phyloP scores from a whole-genome alignment of 2,113 vertebrate species.

The Antennarius striatus region DNA sequence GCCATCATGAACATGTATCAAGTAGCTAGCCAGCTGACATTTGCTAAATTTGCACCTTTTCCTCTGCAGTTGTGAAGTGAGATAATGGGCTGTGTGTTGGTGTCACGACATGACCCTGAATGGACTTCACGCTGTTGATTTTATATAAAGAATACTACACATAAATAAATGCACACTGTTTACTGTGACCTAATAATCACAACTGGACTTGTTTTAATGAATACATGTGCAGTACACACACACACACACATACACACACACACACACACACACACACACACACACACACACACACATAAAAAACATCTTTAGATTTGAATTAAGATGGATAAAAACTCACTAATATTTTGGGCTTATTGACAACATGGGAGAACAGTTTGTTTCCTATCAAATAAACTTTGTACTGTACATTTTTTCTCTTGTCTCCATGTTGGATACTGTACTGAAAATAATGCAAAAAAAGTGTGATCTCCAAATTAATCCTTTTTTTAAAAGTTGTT shows the following conservation, averaged over 20 bases:
- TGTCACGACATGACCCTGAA: too few relatives aligned
- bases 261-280: too few relatives aligned
- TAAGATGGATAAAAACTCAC: background rate
- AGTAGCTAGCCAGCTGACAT: background rate
- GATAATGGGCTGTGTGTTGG: too few relatives aligned
- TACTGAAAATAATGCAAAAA: slow-evolving; percentile 21
- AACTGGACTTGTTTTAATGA: background rate
- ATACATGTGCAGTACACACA: too few relatives aligned
- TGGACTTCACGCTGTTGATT: background rate
- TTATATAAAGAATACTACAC: background rate
- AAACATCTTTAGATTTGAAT: slow-evolving; percentile 26
- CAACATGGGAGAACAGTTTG: background rate
- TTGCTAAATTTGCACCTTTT: slow-evolving; percentile 34
- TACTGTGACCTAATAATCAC: background rate
- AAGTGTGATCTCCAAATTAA: background rate
- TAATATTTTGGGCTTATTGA: too few relatives aligned
- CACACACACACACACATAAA: background rate
- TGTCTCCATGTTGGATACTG: slow-evolving; percentile 34
- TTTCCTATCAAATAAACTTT: slow-evolving; percentile 33
- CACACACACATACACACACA: too few relatives aligned
- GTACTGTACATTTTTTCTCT: slow-evolving; percentile 36
- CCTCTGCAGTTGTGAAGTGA: background rate
- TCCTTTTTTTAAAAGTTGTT: slow-evolving; percentile 10
- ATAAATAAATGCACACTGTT: slow-evolving; percentile 7
- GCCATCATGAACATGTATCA: slow-evolving; percentile 36